A percentile compares a stretch with the other conserved stretches of the same genome.
phyloP scores from a whole-genome alignment of 1,140 invertebrate genomes.

The Apis laboriosa region DNA sequence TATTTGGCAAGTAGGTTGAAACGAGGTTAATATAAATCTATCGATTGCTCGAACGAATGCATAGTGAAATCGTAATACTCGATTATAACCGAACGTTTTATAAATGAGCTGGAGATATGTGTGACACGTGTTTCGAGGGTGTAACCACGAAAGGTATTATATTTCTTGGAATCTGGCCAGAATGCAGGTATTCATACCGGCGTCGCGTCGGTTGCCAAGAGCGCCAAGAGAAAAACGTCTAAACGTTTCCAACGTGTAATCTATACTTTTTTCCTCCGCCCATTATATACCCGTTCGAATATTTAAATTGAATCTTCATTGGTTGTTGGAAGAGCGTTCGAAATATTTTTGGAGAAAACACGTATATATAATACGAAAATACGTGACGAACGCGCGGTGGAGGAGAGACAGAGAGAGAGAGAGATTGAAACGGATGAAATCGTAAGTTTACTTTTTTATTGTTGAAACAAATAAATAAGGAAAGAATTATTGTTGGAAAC shows the following conservation, averaged over 20 bases:
- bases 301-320: conserved; percentile 39
- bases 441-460: no score
- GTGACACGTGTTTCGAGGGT: conserved; percentile 55
- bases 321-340: conserved; percentile 13
- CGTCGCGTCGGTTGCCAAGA: conserved; percentile 40
- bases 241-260: conserved; percentile 37
- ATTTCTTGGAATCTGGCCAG: conserved; percentile 57
- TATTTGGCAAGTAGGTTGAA: not conserved
- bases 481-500: no score
- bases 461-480: no score
- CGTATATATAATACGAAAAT: no score
- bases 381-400: not conserved
- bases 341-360: not conserved
- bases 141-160: conserved; percentile 62
- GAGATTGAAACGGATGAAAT: no score
- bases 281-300: not conserved
- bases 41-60: conserved; percentile 10
- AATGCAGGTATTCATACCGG: conserved; percentile 39
- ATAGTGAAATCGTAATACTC: conserved; percentile 18
- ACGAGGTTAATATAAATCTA: not conserved
- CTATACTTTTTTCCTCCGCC: conserved; percentile 20
- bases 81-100: conserved; percentile 44
- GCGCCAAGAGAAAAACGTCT: conserved; percentile 24
- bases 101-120: conserved; percentile 49
- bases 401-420: no score